Evolutionary conservation across 37 sponge, comb jelly and placozoan species (phyloP), one percentile per base, ranked within the genome.

Genomic region (Aphrocallistes beatrix): DNA sequence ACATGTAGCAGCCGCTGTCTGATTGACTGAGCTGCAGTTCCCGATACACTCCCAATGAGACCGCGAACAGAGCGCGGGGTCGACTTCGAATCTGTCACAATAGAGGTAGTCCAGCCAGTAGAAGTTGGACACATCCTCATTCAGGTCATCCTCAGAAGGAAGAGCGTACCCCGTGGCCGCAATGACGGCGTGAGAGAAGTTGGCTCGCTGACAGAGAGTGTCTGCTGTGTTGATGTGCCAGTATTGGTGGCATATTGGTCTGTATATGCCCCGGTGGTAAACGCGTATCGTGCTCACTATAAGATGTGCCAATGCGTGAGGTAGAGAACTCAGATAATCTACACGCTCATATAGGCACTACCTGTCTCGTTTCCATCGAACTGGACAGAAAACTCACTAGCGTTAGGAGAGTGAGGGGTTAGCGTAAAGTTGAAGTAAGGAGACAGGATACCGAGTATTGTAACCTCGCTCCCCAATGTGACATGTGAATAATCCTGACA

Each of bases 21-120:
- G 75, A 30, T 30, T 60, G 8, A 32, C 10, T 13, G 75, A 32
- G n/a, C 28, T 19, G 75, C 75, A 60, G 34, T 60, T 60, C 10
- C 3, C 10, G n/a, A 60, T 30, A 13, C 75, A 60, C 34, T 60
- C 75, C 75, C 75, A 60, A 30, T 30, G 10, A 3, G 75, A 60
- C 75, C 75, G 10, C 75, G n/a, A 30, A 30, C 75, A 60, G 28
- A 25, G 25, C 17, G 25, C 1, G n/a, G 75, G 8, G 6, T 60
- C 75, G 1, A 60, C 75, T 25, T 25, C 25, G 34, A 32, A 60
- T 28, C 25, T 60, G n/a, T 19, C 28, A 60, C 75, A 60, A 28
- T 60, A 60, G 28, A 60, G n/a, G 75, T 60, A 60, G 75, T 60
- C 75, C 34, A 60, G 75, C 75, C 75, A 60, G 34, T 60, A 60